Evolutionary conservation across 2,888 invertebrate species (phyloP), one percentile per base, ranked within the genome.

Genomic region (Halocaridina rubra): DNA sequence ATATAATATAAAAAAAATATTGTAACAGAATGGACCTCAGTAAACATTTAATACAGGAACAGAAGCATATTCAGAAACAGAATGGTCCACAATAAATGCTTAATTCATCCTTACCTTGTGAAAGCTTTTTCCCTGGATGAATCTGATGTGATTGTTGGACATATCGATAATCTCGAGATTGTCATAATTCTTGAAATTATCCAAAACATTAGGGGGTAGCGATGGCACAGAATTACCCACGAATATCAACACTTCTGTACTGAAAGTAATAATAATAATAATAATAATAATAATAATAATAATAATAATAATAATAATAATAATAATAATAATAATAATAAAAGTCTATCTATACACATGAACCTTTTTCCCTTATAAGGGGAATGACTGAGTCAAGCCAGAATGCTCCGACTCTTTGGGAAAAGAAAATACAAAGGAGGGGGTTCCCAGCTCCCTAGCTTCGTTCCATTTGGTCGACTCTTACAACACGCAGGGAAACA

Each of bases 81-180:
- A n/a, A n/a, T n/a, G n/a, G n/a, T n/a, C n/a, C n/a, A n/a, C n/a
- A n/a, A n/a, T n/a, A n/a, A n/a, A n/a, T n/a, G n/a, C n/a, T n/a
- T n/a, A n/a, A n/a, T n/a, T n/a, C n/a, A n/a, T n/a, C n/a, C 92
- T 92, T 0, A 95, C 95, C 89, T 94, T 94, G 90, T 95, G 95
- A 90, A 94, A 95, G 0, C 94, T 92, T 90, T 95, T 95, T 1
- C 95, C 95, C 85, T 93, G 93, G 71, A 95, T 95, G 88, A 94
- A 94, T 67, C 92, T 91, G 61, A 95, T 95, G 19, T 93, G 92
- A 90, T 95, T 95, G 89, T 93, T 94, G 86, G 94, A 94, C 94
- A 95, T 94, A 89, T 95, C 95, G 64, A 95, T 93, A 3, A 94
- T 92, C 86, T 92, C 92, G 71, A 95, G 90, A 67, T 92, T 91